Evolutionary conservation across 2,888 invertebrate species (phyloP).

Genomic region (Hyposoter didymator): DNA sequence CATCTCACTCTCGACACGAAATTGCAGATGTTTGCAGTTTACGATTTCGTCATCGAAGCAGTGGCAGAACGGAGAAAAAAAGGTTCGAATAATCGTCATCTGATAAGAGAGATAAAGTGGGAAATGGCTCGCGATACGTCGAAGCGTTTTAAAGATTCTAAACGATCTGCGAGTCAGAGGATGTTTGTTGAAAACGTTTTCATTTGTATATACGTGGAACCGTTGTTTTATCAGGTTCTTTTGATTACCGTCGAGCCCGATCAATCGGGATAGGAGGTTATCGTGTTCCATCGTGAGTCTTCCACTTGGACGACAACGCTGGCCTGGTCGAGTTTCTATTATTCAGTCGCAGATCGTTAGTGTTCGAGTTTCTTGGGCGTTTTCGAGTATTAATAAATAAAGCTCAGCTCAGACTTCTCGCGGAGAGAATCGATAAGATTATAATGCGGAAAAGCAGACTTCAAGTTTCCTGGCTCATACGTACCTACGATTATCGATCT

Average conservation of each 20-base stretch:
- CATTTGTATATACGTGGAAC: conserved; percentile 37
- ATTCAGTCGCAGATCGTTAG: conserved; percentile 62
- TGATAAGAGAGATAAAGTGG: conserved; percentile 52
- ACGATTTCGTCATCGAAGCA: conserved; percentile 32
- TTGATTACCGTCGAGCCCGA: conserved; percentile 55
- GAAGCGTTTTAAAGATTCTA: conserved; percentile 58
- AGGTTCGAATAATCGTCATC: conserved; percentile 54
- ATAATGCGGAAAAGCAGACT: conserved; percentile 10
- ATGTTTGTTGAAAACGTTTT: not conserved
- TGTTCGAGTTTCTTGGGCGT: conserved; percentile 43
- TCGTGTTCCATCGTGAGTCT: conserved; percentile 31
- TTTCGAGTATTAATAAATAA: conserved; percentile 58
- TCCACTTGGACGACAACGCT: conserved; percentile 33
- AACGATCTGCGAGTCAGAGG: conserved; percentile 48
- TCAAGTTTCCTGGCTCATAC: not conserved
- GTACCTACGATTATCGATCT: not conserved
- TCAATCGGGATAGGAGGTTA: conserved; percentile 58
- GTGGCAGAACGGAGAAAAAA: conserved; percentile 16
- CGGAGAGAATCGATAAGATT: conserved; percentile 51
- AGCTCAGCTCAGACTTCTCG: conserved; percentile 44
- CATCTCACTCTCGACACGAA: conserved; percentile 17
- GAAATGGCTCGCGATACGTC: conserved; percentile 13
- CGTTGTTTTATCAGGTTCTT: conserved; percentile 25
- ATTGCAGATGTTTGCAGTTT: conserved; percentile 11
- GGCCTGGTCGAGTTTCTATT: conserved; percentile 57